phyloP scores from a whole-genome alignment of 1,140 invertebrate genomes.

The Phymorhynchus buccinoides region DNA sequence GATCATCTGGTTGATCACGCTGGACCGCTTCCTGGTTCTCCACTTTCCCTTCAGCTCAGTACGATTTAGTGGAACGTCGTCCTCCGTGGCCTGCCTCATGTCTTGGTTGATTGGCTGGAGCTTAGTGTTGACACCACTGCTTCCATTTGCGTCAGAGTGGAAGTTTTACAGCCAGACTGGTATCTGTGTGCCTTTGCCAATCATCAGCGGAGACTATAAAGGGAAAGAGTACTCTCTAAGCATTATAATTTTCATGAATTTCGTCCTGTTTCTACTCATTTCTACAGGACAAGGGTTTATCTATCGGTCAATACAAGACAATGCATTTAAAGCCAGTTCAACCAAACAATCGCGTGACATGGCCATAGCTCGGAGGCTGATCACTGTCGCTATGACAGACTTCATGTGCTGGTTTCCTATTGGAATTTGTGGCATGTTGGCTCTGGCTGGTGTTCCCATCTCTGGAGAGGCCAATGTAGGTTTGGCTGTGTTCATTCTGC shows the following conservation, averaged over 20 bases:
- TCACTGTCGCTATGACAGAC: too few species aligned
- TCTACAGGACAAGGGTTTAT: constrained; percentile 43
- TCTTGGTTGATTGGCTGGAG: constrained; percentile 27
- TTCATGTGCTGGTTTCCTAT: too few species aligned
- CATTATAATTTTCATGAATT: constrained; percentile 5
- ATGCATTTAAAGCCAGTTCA: background rate
- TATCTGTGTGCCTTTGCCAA: constrained; percentile 36
- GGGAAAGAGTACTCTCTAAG: too few species aligned
- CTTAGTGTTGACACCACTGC: constrained; percentile 35
- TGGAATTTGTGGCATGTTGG: too few species aligned
- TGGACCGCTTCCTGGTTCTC: too few species aligned
- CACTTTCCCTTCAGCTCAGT: too few species aligned
- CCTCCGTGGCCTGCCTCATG: too few species aligned
- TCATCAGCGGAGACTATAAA: too few species aligned
- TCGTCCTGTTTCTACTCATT: constrained; percentile 45
- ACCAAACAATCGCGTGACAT: background rate
- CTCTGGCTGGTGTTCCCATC: too few species aligned
- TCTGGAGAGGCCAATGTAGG: background rate
- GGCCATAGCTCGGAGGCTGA: constrained; percentile 33
- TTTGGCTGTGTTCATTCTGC: background rate
- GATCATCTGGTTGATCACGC: too few species aligned
- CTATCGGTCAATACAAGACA: constrained; percentile 33
- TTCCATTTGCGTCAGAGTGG: constrained; percentile 33
- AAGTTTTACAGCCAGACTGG: constrained; percentile 49
- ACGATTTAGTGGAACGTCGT: too few species aligned